Evolutionary conservation across 1,140 invertebrate genomes (phyloP).

Genomic region (Halyomorpha halys): DNA sequence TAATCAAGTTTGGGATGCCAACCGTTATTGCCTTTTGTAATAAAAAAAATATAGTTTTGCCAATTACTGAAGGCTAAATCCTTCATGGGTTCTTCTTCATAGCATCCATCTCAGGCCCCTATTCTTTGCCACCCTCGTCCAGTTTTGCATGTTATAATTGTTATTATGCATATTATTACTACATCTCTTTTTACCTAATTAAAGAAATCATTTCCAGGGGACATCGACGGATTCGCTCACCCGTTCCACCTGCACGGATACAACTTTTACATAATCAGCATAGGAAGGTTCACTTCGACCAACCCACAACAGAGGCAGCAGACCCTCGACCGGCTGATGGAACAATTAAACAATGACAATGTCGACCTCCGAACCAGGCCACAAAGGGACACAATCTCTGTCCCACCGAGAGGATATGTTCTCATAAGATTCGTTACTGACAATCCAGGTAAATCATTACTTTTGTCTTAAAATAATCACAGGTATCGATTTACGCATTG

Average conservation of each 20-base stretch:
- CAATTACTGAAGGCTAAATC: too few species aligned
- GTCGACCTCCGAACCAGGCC: conserved; percentile 45
- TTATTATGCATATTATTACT: too few species aligned
- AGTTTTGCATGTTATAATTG: too few species aligned
- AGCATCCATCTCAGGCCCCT: too few species aligned
- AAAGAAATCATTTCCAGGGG: too few species aligned
- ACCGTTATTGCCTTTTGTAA: too few species aligned
- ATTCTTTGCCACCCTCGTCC: too few species aligned
- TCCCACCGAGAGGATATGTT: conserved; percentile 78
- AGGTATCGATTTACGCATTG: too few species aligned
- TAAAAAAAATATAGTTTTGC: too few species aligned
- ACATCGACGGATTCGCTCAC: conserved; percentile 49
- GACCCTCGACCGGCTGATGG: conserved; percentile 2
- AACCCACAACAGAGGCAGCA: neutral
- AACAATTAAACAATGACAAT: conserved; percentile 46
- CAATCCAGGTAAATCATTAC: conserved; percentile 35
- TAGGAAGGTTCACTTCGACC: conserved; percentile 18
- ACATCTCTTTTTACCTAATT: too few species aligned
- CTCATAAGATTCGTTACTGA: conserved; percentile 40
- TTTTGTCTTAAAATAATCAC: neutral
- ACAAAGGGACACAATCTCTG: conserved; percentile 76
- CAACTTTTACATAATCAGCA: conserved; percentile 55
- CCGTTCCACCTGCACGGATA: conserved; percentile 85
- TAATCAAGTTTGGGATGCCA: too few species aligned
- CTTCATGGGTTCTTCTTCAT: too few species aligned